These are phyloP conservation scores for Tetropium fuscum DNA, from an alignment of 2,888 invertebrate genomes.

Conservation along the genomic window DNA sequence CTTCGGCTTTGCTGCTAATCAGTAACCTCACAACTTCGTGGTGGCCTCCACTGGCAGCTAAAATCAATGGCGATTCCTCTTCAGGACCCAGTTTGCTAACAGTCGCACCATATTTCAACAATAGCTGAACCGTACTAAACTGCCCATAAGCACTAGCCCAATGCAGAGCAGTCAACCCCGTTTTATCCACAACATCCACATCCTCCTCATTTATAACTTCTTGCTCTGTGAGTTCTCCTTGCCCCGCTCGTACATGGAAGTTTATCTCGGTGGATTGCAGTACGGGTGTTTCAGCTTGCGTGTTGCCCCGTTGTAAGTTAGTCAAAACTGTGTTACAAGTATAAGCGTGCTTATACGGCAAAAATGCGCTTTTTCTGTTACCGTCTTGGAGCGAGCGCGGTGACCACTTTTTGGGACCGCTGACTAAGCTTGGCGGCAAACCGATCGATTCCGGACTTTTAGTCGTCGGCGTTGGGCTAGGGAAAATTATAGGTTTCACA, in stretches of 20 bases:
- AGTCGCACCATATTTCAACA: constrained; percentile 76
- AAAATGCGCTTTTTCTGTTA: constrained; percentile 86
- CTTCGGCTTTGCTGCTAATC: constrained; percentile 80
- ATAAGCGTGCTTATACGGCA: constrained; percentile 77
- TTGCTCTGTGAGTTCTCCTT: constrained; percentile 83
- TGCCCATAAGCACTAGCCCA: constrained; percentile 93
- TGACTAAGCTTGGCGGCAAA: constrained; percentile 47
- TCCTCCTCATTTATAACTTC: constrained; percentile 76
- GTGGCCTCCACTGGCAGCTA: constrained; percentile 90
- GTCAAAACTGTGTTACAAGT: constrained; percentile 84
- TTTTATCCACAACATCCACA: constrained; percentile 79
- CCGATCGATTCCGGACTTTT: constrained; percentile 27
- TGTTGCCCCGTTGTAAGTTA: constrained; percentile 92
- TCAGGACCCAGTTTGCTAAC: constrained; percentile 82
- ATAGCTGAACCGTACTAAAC: constrained; percentile 70
- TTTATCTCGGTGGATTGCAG: constrained; percentile 77
- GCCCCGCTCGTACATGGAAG: constrained; percentile 90
- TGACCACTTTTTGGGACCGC: constrained; percentile 66
- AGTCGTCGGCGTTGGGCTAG: constrained; percentile 30
- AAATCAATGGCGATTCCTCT: constrained; percentile 83
- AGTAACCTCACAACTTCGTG: constrained; percentile 88
- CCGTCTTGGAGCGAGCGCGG: constrained; percentile 73
- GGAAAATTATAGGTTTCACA: constrained; percentile 54
- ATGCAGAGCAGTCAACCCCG: constrained; percentile 88
- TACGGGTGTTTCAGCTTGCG: constrained; percentile 88